These are phyloP conservation scores for Ricordea florida DNA, from an alignment of 92 coral and sea anemone species.

Conservation along the genomic window DNA sequence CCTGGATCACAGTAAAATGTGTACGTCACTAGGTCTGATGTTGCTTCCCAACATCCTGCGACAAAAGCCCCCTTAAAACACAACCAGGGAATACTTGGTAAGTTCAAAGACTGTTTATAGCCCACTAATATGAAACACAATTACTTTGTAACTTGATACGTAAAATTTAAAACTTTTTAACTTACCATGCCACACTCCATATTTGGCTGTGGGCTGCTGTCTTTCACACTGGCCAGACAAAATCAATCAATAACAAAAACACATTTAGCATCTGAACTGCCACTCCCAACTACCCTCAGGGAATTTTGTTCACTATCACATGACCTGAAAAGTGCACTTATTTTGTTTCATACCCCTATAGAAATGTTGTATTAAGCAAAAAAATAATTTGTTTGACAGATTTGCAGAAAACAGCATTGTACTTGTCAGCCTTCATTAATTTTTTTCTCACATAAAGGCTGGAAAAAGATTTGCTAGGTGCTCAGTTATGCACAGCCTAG, in stretches of 20 bases:
- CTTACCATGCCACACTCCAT: slow-evolving; percentile 30
- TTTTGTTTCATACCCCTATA: too few relatives aligned
- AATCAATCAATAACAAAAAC: not conserved
- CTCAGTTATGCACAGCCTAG: too few relatives aligned
- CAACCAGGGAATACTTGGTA: not conserved
- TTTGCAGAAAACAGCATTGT: too few relatives aligned
- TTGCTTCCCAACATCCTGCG: slow-evolving; percentile 59
- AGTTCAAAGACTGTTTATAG: not conserved
- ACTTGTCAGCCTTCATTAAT: too few relatives aligned
- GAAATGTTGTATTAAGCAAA: too few relatives aligned
- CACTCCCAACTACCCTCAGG: too few relatives aligned
- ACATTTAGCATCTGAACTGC: not conserved
- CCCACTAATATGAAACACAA: not conserved
- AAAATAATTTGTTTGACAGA: too few relatives aligned
- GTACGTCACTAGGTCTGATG: slow-evolving; percentile 57
- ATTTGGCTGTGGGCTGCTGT: slow-evolving; percentile 24
- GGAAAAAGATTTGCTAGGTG: too few relatives aligned
- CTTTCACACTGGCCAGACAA: slow-evolving; percentile 39
- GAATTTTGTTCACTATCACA: too few relatives aligned
- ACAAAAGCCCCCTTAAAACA: slow-evolving; percentile 45
- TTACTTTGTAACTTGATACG: not conserved
- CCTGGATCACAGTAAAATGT: slow-evolving; percentile 86
- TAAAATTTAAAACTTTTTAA: not conserved
- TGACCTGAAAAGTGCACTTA: too few relatives aligned
- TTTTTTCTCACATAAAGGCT: too few relatives aligned